phyloP scores from a whole-genome alignment of 53 echinoderm and acorn worm species.

The Echinometra lucunter region DNA sequence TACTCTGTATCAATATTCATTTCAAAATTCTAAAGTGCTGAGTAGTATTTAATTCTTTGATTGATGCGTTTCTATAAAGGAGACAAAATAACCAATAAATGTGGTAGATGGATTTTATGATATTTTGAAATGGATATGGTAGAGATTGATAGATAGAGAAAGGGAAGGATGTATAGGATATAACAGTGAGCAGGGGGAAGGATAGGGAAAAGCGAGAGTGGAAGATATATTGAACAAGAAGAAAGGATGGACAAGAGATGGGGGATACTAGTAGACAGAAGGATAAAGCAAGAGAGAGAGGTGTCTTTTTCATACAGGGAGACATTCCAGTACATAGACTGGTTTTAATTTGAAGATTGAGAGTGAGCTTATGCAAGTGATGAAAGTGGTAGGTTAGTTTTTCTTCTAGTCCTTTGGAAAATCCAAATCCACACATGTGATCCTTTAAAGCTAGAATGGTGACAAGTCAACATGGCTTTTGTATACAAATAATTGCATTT shows the following conservation, averaged over 20 bases:
- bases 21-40: too few species aligned
- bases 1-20: not conserved
- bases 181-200: too few species aligned
- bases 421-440: not conserved
- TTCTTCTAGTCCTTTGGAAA: not conserved
- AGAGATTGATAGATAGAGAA: not conserved
- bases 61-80: not conserved
- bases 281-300: not conserved
- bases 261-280: too few species aligned
- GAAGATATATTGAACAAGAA: not conserved
- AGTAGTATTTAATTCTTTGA: not conserved
- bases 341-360: slow-evolving; percentile 63
- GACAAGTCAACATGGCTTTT: not conserved
- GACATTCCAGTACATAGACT: slow-evolving; percentile 45
- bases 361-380: slow-evolving; percentile 26
- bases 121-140: not conserved
- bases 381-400: slow-evolving; percentile 6
- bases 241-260: not conserved
- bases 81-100: not conserved
- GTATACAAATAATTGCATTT: not conserved
- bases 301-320: slow-evolving; percentile 1
- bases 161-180: not conserved
- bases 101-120: not conserved
- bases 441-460: not conserved
- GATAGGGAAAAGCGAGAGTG: not conserved